Evolutionary conservation across 2,888 invertebrate genomes (phyloP).

Genomic region (Xanthia togata): DNA sequence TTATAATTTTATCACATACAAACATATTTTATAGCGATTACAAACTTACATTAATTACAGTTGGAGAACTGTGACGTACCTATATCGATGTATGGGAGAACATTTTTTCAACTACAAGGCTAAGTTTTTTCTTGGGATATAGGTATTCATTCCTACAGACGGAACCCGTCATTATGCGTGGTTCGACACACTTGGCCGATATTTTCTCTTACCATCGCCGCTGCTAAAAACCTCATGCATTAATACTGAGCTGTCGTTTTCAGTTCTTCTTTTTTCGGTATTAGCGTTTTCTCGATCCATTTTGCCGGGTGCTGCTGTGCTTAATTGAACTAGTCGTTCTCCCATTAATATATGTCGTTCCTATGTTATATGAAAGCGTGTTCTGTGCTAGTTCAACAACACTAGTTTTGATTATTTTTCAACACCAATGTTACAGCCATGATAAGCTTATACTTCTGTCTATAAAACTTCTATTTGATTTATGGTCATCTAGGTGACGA

Average conservation of each 20-base stretch:
- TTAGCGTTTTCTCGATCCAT: not conserved
- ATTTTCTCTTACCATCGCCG: not conserved
- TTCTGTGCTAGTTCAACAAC: not conserved
- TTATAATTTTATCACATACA: no score
- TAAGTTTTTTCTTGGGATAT: no score
- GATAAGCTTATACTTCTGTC: not conserved
- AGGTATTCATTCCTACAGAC: no score
- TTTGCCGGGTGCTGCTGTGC: slow-evolving; percentile 6
- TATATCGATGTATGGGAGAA: no score
- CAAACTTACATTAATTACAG: no score
- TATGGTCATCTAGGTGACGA: no score
- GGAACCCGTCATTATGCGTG: no score
- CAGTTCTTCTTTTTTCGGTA: slow-evolving; percentile 16
- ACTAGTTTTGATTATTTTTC: not conserved
- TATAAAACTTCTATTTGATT: no score
- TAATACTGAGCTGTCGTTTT: slow-evolving; percentile 23
- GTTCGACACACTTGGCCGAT: no score
- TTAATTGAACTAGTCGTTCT: slow-evolving; percentile 26
- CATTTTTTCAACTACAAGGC: no score
- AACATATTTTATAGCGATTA: no score
- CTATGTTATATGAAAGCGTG: not conserved
- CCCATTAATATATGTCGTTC: slow-evolving; percentile 30
- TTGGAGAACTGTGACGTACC: no score
- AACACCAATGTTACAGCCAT: not conserved
- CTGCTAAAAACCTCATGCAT: slow-evolving; percentile 13